Percentiles rank a stretch among this genome's conserved stretches.
phyloP scores from a whole-genome alignment of 2,888 invertebrate species.

The Neoaliturus tenellus region DNA sequence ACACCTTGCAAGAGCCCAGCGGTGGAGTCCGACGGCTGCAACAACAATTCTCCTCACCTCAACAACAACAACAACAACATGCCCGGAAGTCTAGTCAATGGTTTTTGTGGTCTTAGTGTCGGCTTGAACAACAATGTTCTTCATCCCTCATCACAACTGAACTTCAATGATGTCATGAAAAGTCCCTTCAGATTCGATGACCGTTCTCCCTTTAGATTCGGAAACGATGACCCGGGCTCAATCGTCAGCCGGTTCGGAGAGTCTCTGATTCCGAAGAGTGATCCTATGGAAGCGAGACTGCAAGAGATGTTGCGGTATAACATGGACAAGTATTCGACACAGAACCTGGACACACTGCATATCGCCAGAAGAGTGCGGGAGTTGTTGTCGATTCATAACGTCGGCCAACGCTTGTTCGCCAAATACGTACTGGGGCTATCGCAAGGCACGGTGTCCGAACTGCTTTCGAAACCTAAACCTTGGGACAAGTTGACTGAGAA shows the following conservation, averaged over 20 bases:
- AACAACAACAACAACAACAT: conserved; percentile 72
- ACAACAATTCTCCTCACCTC: conserved; percentile 69
- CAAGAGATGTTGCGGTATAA: conserved; percentile 97
- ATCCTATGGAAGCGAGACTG: conserved; percentile 94
- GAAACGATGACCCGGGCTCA: conserved; percentile 88
- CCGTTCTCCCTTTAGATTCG: conserved; percentile 85
- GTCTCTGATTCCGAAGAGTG: conserved; percentile 93
- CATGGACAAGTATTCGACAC: conserved; percentile 96
- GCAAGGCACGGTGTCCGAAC: conserved; percentile 98
- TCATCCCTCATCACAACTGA: conserved; percentile 62
- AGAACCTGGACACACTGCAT: conserved; percentile 95
- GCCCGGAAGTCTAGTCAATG: conserved; percentile 70
- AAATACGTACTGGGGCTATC: conserved; percentile 98
- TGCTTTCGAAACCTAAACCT: conserved; percentile 98
- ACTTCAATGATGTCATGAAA: conserved; percentile 73
- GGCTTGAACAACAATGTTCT: conserved; percentile 66
- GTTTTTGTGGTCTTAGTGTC: conserved; percentile 69
- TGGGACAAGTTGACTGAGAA: conserved; percentile 99
- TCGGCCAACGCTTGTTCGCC: conserved; percentile 98
- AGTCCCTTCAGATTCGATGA: conserved; percentile 89
- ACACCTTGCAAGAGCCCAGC: conserved; percentile 66
- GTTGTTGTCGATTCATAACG: conserved; percentile 96
- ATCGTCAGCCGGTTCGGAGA: conserved; percentile 92
- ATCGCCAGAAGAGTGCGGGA: conserved; percentile 96
- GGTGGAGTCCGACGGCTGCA: conserved; percentile 69